Base-by-base conservation (phyloP, 2,888 invertebrate genomes). In the Unio delphinus region DNA sequence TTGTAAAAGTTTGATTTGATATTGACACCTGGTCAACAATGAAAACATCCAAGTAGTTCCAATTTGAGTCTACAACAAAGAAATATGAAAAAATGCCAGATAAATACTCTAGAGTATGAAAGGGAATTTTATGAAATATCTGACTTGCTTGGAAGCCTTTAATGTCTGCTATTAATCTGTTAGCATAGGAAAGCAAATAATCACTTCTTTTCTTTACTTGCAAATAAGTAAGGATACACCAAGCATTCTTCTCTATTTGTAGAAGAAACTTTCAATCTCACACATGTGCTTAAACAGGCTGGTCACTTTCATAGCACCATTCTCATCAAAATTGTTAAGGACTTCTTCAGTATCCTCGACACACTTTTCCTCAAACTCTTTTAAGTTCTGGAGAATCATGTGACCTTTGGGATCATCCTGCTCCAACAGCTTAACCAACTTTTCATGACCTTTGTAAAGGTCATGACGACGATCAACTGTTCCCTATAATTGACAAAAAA, bases 371-470 rank as follows among this genome's bases (percentile, higher is more conserved):
- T 90, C 90, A 64, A 91, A 74, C 64, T 90, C 89, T 59, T 90
- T 86, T 64, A 93, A 85, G 26, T 87, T 83, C 82, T 88, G 80
- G 83, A 90, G 58, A 87, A 91, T 74, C 69, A 68, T 72, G 28
- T 74, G 67, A 18, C 79, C 83, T 57, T 72, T 77, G 5, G 78
- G 70, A 15, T 80, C 79, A 26, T 79, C 80, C 59, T 66, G 74
- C 26, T 76, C 80, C 72, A 82, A 65, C 55, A 80, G 54, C 15
- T 70, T 67, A 67, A 88, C 89, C 74, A 72, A 92, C 78, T 92
- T 92, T 59, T 91, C 90, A 84, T 95, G 94, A 30, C 93, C 89
- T 73, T 92, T 92, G 88, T 94, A 94, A 68, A 95, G 88, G 20
- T 89, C 88, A 83, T 94, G 94, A 58, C 92, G 91, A 61, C 92